phyloP scores from a whole-genome alignment of 1,140 invertebrate genomes.

The Drosophila murphyi region DNA sequence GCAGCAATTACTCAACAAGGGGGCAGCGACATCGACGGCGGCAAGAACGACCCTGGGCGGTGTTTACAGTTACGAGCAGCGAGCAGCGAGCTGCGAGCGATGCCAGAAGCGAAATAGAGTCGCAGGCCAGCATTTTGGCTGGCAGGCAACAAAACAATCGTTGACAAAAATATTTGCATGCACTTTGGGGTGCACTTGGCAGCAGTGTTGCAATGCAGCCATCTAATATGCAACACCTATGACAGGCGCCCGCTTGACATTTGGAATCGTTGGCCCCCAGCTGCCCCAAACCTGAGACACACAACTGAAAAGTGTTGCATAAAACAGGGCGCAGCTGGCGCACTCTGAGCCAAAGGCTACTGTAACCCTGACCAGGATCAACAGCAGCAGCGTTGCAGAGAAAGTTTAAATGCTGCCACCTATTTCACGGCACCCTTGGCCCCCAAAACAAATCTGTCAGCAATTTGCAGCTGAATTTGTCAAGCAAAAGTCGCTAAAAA shows the following conservation, averaged over 20 bases:
- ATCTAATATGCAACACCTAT: conserved; percentile 78
- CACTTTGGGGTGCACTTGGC: conserved; percentile 71
- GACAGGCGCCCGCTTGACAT: conserved; percentile 46
- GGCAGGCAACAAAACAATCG: conserved; percentile 52
- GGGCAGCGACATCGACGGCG: not conserved
- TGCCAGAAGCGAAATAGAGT: too few species aligned
- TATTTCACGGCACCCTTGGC: conserved; percentile 11
- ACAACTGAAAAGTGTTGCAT: conserved; percentile 28
- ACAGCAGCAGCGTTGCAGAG: not conserved
- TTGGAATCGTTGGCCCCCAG: conserved; percentile 24
- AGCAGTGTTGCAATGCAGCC: conserved; percentile 30
- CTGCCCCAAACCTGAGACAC: not conserved
- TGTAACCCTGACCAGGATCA: conserved; percentile 1
- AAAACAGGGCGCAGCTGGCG: conserved; percentile 28
- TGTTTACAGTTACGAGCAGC: conserved; percentile 16
- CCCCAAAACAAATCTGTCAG: conserved; percentile 32
- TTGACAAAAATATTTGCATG: conserved; percentile 76
- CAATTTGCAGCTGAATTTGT: conserved; percentile 73
- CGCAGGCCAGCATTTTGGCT: conserved; percentile 43
- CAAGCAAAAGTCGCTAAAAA: conserved; percentile 59
- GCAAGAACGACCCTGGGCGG: conserved; percentile 28
- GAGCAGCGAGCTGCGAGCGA: not conserved
- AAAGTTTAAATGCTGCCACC: conserved; percentile 5
- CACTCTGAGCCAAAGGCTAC: not conserved
- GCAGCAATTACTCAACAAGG: conserved; percentile 66